Percentiles rank a stretch among this genome's conserved stretches.
Evolutionary conservation across 2,113 vertebrate species (phyloP).

Genomic region (Sula dactylatra): DNA sequence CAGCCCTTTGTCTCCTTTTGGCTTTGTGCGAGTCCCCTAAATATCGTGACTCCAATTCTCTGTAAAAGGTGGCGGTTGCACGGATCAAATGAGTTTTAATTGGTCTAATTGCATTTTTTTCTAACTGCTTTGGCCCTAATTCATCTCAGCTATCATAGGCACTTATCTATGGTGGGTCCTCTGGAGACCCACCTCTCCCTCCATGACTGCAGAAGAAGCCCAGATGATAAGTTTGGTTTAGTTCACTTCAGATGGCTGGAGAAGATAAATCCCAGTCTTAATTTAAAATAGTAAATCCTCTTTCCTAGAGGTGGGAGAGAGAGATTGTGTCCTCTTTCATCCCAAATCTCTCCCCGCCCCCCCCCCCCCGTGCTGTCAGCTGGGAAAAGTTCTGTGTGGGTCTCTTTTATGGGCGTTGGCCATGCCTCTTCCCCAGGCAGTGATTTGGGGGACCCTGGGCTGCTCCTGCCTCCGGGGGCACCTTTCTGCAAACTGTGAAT

Average conservation of each 20-base stretch:
- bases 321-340: neutral
- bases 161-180: neutral
- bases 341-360: neutral
- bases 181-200: neutral
- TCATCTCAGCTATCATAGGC: neutral
- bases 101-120: neutral
- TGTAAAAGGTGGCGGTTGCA: neutral
- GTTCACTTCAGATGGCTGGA: neutral
- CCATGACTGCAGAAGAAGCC: neutral
- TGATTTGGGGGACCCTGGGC: neutral
- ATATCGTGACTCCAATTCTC: no score
- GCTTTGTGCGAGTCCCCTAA: neutral
- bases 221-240: neutral
- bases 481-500: neutral
- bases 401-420: no score
- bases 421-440: neutral
- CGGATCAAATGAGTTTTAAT: neutral
- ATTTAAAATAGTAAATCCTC: neutral
- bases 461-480: neutral
- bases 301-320: neutral
- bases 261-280: neutral
- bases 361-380: neutral
- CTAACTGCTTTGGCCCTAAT: neutral
- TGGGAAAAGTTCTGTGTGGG: neutral
- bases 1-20: neutral